Evolutionary conservation across 2,888 invertebrate genomes (phyloP).

Genomic region (Phragmatobia fuliginosa): DNA sequence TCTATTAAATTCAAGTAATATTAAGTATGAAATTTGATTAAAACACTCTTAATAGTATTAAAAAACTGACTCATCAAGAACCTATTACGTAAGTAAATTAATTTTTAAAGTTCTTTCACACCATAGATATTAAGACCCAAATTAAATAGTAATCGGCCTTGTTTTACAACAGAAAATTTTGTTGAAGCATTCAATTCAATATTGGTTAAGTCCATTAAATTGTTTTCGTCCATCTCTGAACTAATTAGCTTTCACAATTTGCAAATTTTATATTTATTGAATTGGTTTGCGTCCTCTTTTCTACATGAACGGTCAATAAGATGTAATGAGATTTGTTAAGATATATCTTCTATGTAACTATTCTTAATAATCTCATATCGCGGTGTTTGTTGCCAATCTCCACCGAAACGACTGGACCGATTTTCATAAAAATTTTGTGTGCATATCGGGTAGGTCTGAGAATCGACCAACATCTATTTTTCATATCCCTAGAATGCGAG

Average conservation of each 20-base stretch:
- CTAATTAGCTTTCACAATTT: conserved; percentile 8
- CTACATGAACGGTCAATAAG: no score
- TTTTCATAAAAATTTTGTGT: no score
- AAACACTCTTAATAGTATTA: background rate
- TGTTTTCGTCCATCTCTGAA: conserved; percentile 2
- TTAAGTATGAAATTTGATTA: no score
- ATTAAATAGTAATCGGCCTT: background rate
- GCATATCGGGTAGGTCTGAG: no score
- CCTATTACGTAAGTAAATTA: background rate
- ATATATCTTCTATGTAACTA: background rate
- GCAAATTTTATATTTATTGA: conserved; percentile 3
- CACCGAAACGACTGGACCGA: no score
- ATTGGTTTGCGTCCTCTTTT: conserved; percentile 1
- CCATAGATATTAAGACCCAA: background rate
- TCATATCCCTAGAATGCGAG: no score
- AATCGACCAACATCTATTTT: no score
- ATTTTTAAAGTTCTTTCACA: background rate
- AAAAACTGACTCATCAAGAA: background rate
- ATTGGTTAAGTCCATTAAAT: background rate
- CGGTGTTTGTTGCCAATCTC: no score
- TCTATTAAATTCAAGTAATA: no score
- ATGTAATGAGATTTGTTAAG: background rate
- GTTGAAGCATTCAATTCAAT: background rate
- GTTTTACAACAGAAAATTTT: background rate
- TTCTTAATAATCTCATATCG: no score